phyloP scores from a whole-genome alignment of 2,797 vertebrate species.

The Sparidentex hasta region DNA sequence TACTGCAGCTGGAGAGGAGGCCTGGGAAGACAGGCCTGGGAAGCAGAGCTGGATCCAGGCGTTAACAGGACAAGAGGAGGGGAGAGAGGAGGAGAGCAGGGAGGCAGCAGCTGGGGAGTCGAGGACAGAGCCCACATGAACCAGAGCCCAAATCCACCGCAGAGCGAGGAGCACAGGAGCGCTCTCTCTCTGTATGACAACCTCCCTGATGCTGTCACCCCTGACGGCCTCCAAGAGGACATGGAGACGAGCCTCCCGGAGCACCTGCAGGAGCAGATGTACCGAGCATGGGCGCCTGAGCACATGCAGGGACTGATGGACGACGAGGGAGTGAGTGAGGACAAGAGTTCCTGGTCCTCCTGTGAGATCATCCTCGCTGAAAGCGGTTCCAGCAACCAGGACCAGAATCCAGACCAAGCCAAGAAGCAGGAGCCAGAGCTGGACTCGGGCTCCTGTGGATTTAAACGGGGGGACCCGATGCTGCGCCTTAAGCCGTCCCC shows the following conservation, averaged over 20 bases:
- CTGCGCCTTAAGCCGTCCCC: conserved; percentile 17
- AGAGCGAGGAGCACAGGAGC: conserved; percentile 73
- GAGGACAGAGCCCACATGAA: conserved; percentile 52
- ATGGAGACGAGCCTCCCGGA: conserved; percentile 69
- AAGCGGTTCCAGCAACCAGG: conserved; percentile 37
- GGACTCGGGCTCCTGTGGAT: conserved; percentile 64
- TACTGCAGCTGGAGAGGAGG: conserved; percentile 75
- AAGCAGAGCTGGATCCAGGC: conserved; percentile 46
- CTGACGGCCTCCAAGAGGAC: conserved; percentile 54
- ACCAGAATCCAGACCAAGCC: conserved; percentile 60
- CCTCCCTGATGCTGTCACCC: conserved; percentile 56
- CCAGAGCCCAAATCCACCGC: conserved; percentile 60
- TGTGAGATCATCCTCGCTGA: conserved; percentile 75
- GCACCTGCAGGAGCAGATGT: conserved; percentile 38
- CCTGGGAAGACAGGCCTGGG: conserved; percentile 65
- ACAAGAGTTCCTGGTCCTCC: conserved; percentile 76
- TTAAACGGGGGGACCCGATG: conserved; percentile 21
- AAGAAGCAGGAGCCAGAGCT: conserved; percentile 55
- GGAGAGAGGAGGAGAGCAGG: conserved; percentile 54
- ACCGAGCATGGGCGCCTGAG: conserved; percentile 44
- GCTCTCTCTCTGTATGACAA: conserved; percentile 84
- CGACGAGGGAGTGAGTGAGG: conserved; percentile 41
- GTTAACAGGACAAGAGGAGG: conserved; percentile 60
- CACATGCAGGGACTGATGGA: conserved; percentile 48
- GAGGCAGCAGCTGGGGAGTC: conserved; percentile 46